Evolutionary conservation across 1,140 invertebrate genomes (phyloP), one percentile per base, ranked within the genome.

Genomic region (Chionoecetes opilio): DNA sequence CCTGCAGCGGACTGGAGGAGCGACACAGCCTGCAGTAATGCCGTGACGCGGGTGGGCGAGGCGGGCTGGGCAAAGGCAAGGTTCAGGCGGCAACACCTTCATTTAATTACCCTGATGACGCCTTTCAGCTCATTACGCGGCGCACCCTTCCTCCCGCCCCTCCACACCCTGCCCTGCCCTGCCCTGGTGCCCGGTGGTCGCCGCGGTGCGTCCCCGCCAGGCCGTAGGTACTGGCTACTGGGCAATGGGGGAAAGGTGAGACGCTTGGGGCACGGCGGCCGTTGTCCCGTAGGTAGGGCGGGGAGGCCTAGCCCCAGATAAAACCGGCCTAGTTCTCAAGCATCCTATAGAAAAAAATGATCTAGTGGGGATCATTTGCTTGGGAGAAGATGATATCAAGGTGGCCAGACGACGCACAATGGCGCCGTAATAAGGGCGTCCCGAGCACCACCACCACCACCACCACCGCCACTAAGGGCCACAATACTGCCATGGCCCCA

Each of bases 351-450:
- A 90, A 82, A 92, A 92, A 92, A 92, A 92, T n/a, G 32, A 92
- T 92, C 46, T 82, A 82, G 31, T 34, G 32, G 41, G 91, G 31
- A 32, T 82, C 46, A 82, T 82, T 82, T 92, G 91, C 29, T 75
- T 91, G 91, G 63, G 31, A 63, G 31, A 75, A n/a, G 91, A 92
- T 92, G 91, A 92, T 92, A 92, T 92, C 91, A 92, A 82, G 91
- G 89, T 32, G n/a, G 63, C 63, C 63, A 82, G 63, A 37, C 32
- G 31, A 14, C 35, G 35, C 37, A 38, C 37, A 90, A 41, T 38
- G 46, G 88, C 37, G n/a, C 88, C 21, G 88, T 90, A 35, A 41
- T 90, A 90, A 90, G 88, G 88, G 88, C 46, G 3, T 37, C 21
- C 63, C 21, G 63, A 26, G 63, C 63, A n/a, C n/a, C 63, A 75